A percentile compares a stretch with the other conserved stretches of the same genome.
phyloP scores from a whole-genome alignment of 2,113 vertebrate species.

The Alethe castanea region DNA sequence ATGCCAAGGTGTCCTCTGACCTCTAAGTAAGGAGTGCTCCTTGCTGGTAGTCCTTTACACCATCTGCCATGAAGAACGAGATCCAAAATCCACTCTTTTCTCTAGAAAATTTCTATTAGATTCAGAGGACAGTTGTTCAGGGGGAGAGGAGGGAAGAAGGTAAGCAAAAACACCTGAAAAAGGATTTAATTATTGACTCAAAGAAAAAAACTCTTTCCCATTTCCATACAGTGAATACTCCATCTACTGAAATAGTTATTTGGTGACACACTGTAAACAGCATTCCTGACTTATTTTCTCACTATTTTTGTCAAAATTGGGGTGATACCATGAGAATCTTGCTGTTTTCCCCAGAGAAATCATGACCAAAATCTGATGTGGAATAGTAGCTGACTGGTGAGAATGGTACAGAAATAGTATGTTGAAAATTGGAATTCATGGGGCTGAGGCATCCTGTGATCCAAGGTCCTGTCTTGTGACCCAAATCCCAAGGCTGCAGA shows the following conservation, averaged over 20 bases:
- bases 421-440: not conserved
- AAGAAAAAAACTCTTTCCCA: not conserved
- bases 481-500: not conserved
- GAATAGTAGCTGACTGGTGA: not conserved
- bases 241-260: not conserved
- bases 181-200: not conserved
- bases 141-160: not conserved
- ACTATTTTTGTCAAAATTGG: not conserved
- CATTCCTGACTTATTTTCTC: not conserved
- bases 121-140: not conserved
- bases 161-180: not conserved
- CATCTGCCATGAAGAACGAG: not conserved
- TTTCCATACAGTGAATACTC: not conserved
- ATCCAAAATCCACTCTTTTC: not conserved
- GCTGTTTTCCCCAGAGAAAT: not conserved
- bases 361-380: not conserved
- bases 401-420: not conserved
- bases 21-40: not conserved
- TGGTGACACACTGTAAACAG: not conserved
- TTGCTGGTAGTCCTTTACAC: not conserved
- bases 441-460: not conserved
- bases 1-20: not conserved
- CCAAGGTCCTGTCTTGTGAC: not conserved
- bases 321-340: not conserved
- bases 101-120: not conserved